Conservation (phyloP, 2,113 vertebrate genomes). For the Myotis lucifugus region DNA sequence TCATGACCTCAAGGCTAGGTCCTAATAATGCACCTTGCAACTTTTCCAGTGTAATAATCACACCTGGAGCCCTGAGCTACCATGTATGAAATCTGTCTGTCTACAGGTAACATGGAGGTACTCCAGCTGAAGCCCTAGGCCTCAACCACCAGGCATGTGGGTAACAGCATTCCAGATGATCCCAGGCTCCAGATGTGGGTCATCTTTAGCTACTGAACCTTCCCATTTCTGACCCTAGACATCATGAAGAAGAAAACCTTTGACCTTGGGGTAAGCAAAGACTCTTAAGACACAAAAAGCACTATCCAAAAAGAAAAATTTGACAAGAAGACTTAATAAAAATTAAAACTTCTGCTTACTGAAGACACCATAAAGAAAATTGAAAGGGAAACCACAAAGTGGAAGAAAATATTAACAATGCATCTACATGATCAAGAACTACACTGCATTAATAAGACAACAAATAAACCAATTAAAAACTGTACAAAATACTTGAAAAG, state of each 20-base stretch:
- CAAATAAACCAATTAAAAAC: neutral
- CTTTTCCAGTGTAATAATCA: neutral
- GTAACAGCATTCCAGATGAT: neutral
- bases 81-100: neutral
- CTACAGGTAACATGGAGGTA: neutral
- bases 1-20: neutral
- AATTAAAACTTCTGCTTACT: neutral
- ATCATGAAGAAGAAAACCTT: neutral
- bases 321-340: neutral
- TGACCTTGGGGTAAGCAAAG: neutral
- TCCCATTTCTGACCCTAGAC: neutral
- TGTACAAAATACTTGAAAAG: neutral
- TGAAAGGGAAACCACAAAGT: conserved; percentile 34
- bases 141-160: neutral
- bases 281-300: conserved; percentile 34
- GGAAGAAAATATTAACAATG: conserved; percentile 4
- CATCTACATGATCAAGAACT: neutral
- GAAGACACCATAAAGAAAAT: neutral
- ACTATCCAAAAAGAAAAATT: neutral
- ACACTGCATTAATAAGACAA: neutral
- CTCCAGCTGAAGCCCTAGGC: neutral
- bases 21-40: neutral
- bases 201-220: neutral
- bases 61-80: neutral
- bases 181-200: neutral